Base-by-base conservation (phyloP, 2,113 vertebrate genomes). In the Gymnogyps californianus region DNA sequence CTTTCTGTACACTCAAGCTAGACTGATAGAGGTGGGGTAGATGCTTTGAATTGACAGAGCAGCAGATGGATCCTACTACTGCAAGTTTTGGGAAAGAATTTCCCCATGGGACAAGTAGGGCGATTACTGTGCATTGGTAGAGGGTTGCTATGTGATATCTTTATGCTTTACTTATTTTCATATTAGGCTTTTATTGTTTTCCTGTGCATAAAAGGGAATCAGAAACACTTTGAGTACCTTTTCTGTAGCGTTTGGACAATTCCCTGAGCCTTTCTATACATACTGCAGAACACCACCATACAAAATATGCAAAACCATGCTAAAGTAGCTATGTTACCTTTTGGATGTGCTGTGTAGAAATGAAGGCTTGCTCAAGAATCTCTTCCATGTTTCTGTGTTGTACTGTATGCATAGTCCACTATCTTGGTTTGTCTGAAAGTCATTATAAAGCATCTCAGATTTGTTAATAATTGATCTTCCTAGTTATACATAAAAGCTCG, bases 341-440 rank as follows among this genome's bases (percentile, higher is more conserved):
- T 89, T 46, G 19, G 24, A 16, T 62, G 34, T 32, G 18, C 58
- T 62, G 12, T 31, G 21, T 13, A 49, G 64, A 18, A 1, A 4
- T 6, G 40, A 79, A 81, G 38, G 7, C 6, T 69, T 65, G 32
- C 44, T 85, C 6, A n/a, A 64, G 21, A 58, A 17, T 64, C 32
- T 40, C 29, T 87, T 9, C 40, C 9, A 1, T 17, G 32, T 58
- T 59, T 89, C 52, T 85, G 25, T 62, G 16, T n/a, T 85, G 28
- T 69, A 22, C 2, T 62, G 6, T 36, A 17, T 8, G 11, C 2
- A 0, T 2, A 75, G 38, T 24, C 62, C 16, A 38, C 0, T 18
- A 13, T 26, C 42, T 29, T 14, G 9, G 18, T 83, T 95, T 67
- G 20, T 59, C 82, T 66, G 11, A 78, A 84, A 83, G 38, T 21